Conservation (phyloP, 2,113 vertebrate genomes). For the Phyllostomus discolor region DNA sequence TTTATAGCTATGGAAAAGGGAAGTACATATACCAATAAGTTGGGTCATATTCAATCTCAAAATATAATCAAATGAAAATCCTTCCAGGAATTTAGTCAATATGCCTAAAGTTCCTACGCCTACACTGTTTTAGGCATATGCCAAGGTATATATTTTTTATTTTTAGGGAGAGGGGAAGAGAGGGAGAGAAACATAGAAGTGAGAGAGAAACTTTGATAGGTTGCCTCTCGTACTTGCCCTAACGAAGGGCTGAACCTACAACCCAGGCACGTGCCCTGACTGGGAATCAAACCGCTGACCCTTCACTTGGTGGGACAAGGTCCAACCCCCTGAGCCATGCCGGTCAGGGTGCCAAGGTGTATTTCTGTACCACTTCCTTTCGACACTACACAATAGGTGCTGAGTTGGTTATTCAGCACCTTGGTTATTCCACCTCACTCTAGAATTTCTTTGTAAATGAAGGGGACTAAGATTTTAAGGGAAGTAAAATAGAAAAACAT, state of each 20-base stretch:
- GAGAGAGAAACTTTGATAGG: no score
- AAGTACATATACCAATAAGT: background rate
- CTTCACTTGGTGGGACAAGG: no score
- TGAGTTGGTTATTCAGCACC: background rate
- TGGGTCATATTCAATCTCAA: background rate
- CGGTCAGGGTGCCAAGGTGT: background rate
- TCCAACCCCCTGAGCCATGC: no score
- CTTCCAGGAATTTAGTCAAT: background rate
- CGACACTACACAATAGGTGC: background rate
- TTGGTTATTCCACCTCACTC: background rate
- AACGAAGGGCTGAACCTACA: no score
- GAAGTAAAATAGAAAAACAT: background rate
- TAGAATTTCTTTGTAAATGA: background rate
- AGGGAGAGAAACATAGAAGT: no score
- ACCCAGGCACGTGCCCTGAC: no score
- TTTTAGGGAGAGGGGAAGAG: no score
- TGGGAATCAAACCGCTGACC: no score
- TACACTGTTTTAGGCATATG: background rate
- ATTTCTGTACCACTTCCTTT: background rate
- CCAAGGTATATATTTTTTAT: background rate
- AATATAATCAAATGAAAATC: background rate
- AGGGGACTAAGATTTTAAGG: background rate
- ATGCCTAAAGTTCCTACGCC: background rate
- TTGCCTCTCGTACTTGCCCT: no score
- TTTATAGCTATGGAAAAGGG: background rate